Conservation (phyloP, 2,113 vertebrate species). For the Heloderma charlesbogerti region DNA sequence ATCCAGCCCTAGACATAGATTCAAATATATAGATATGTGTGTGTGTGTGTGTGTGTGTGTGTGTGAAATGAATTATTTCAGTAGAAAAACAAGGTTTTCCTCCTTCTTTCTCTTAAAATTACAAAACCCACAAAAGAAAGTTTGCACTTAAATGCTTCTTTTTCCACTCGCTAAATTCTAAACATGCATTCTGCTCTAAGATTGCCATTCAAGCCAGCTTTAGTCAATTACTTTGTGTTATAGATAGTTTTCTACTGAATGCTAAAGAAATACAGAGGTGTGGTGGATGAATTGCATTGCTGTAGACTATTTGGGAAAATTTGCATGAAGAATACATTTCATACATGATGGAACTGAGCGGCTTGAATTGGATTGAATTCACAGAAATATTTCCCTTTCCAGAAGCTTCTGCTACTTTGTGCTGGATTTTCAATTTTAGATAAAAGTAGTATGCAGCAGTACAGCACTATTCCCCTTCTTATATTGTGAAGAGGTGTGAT, state of each 20-base stretch:
- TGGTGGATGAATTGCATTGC: slow-evolving; percentile 1
- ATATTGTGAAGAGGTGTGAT: background rate
- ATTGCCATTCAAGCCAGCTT: slow-evolving; percentile 33
- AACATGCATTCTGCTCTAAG: slow-evolving; percentile 14
- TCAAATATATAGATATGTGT: too few species aligned
- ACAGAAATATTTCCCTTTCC: slow-evolving; percentile 27
- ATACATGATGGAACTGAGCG: background rate
- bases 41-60: background rate
- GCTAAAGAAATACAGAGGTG: slow-evolving; percentile 17
- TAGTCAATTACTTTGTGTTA: slow-evolving; percentile 16
- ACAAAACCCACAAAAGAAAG: slow-evolving; percentile 15
- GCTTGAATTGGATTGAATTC: slow-evolving; percentile 28
- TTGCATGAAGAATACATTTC: slow-evolving; percentile 20
- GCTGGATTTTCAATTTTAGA: slow-evolving; percentile 38
- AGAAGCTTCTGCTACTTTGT: background rate
- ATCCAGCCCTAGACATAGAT: too few species aligned
- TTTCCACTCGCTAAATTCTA: background rate
- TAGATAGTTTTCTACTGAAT: slow-evolving; percentile 24
- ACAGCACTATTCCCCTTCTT: background rate
- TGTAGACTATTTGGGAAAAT: slow-evolving; percentile 24
- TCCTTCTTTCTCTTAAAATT: background rate
- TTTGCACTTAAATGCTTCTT: background rate
- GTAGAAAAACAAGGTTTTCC: background rate
- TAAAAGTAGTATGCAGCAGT: background rate
- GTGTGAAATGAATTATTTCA: background rate